phyloP scores from a whole-genome alignment of 2,797 vertebrate species.

The Dallia pectoralis region DNA sequence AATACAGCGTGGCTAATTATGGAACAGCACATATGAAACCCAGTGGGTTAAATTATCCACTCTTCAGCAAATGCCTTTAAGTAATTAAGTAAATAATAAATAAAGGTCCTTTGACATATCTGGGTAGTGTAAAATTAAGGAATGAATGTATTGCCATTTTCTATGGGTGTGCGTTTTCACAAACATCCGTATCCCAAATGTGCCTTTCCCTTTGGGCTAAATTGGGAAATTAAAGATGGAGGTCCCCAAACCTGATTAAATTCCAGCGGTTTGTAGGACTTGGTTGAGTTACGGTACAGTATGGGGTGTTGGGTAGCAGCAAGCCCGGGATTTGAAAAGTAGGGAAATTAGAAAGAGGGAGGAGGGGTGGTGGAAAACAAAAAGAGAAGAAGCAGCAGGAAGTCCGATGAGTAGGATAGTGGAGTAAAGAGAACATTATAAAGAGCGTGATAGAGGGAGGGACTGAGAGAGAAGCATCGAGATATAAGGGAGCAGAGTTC shows the following conservation, averaged over 20 bases:
- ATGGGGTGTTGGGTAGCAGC: too few relatives aligned
- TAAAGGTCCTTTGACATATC: conserved; percentile 56
- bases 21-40: too few relatives aligned
- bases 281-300: too few relatives aligned
- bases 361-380: not conserved
- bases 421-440: not conserved
- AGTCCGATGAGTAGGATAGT: not conserved
- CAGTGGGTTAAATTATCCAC: too few relatives aligned
- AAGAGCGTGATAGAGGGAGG: not conserved
- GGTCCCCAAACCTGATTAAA: not conserved
- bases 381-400: not conserved
- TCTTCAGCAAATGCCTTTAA: too few relatives aligned
- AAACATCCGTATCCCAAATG: not conserved
- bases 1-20: too few relatives aligned
- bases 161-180: not conserved
- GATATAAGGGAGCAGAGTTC: not conserved
- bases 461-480: not conserved
- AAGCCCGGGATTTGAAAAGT: not conserved
- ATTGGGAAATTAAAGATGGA: not conserved
- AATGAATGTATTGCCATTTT: not conserved
- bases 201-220: not conserved
- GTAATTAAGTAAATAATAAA: too few relatives aligned
- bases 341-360: conserved; percentile 13
- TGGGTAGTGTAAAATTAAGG: conserved; percentile 30
- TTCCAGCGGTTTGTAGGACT: too few relatives aligned